Evolutionary conservation across 2,113 vertebrate species (phyloP).

Genomic region (Ia io): DNA sequence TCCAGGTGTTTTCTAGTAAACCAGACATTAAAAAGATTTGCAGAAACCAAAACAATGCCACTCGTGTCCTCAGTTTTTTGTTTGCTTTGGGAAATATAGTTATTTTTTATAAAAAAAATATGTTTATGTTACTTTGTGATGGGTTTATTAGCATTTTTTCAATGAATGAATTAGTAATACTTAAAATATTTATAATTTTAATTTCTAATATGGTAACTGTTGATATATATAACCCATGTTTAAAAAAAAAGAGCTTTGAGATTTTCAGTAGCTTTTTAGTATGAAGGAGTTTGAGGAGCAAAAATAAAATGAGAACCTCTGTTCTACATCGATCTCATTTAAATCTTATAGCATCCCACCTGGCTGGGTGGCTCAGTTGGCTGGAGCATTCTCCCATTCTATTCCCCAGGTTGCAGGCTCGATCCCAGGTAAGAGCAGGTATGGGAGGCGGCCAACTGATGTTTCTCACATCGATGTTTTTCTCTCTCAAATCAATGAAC

Average conservation of each 20-base stretch:
- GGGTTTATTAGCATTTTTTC: slow-evolving; percentile 1
- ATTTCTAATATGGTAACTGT: neutral
- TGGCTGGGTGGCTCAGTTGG: neutral
- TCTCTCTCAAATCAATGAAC: neutral
- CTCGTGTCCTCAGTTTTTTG: neutral
- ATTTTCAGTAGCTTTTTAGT: neutral
- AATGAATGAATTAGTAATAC: neutral
- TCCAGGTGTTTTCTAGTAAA: neutral
- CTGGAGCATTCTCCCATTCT: neutral
- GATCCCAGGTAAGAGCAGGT: neutral
- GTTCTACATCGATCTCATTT: neutral
- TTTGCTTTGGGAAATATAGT: neutral
- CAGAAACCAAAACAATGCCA: neutral
- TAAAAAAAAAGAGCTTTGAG: neutral
- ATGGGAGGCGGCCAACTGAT: neutral
- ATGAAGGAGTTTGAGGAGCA: neutral
- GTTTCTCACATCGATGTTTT: neutral
- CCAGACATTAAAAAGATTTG: neutral
- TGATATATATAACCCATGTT: neutral
- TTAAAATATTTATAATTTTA: neutral
- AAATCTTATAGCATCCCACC: neutral
- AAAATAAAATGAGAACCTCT: neutral
- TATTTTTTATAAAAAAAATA: slow-evolving; percentile 9
- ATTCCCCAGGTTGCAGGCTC: neutral
- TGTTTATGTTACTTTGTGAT: neutral